Conservation (phyloP, 2,797 vertebrate genomes). For the Xenentodon cancila region DNA sequence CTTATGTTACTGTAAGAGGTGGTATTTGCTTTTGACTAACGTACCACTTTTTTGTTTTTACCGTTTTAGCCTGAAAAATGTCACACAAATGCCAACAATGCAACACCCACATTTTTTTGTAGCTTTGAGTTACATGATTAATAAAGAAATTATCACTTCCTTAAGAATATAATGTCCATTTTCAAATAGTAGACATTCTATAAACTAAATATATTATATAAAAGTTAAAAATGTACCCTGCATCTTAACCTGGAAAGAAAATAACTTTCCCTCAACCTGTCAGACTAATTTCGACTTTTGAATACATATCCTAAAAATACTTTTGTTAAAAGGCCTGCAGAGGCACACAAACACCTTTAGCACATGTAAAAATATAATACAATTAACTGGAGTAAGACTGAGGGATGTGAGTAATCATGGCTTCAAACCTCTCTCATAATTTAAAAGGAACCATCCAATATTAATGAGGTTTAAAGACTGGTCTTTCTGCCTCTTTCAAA, state of each 20-base stretch:
- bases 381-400: background rate
- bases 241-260: background rate
- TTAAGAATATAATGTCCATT: too few relatives aligned
- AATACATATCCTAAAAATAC: background rate
- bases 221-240: too few relatives aligned
- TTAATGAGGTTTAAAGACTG: background rate
- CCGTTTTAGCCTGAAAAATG: background rate
- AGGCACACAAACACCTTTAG: background rate
- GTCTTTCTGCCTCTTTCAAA: background rate
- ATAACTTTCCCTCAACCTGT: background rate
- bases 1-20: background rate
- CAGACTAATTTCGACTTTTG: background rate
- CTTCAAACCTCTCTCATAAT: background rate
- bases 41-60: background rate
- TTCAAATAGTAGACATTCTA: background rate
- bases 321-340: background rate
- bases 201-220: background rate
- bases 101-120: background rate
- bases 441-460: background rate
- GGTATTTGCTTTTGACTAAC: background rate
- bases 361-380: background rate
- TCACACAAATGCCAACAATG: slow-evolving; percentile 4
- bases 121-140: too few relatives aligned
- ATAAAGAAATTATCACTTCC: too few relatives aligned
- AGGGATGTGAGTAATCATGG: background rate